Base-by-base conservation (phyloP, 1,140 invertebrate species). In the Grapholita molesta region DNA sequence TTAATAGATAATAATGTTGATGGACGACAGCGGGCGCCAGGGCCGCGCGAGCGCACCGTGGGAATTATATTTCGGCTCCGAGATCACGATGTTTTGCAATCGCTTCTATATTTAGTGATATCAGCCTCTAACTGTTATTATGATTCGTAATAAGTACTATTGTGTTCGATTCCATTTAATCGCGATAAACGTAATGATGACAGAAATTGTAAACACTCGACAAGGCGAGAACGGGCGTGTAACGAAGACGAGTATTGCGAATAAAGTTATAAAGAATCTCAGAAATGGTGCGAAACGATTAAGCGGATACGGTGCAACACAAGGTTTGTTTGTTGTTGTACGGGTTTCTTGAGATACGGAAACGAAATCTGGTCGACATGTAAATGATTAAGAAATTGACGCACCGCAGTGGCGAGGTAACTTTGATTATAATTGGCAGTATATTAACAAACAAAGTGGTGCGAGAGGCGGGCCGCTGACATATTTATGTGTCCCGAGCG, bases 371-470 rank as follows among this genome's bases (percentile, higher is more conserved):
- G 72, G 69, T 69, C 57, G 70, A 78, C 70, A 65, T 72, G 70
- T 76, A 69, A 77, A 72, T 80, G 80, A 85, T 89, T 86, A 89
- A 86, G 84, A 89, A 89, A 88, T 86, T 82, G 84, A 79, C 76
- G 72, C 72, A 67, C 75, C 80, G 79, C 78, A 83, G 78, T 79
- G 76, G 82, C 80, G 73, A 87, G 78, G 81, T 76, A 78, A 73
- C 75, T 88, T 89, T 91, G 88, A 89, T 91, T 89, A 88, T 91
- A 90, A 91, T 91, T 91, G 89, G 89, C 89, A 89, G 85, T 88
- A 91, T 90, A 85, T 90, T 89, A 86, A 89, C 83, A 86, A 89
- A 88, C 84, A 84, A 83, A 89, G 84, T 89, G 80, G 79, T 79
- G 81, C 77, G 80, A 77, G 81, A 83, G 83, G 85, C 86, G 77